These are phyloP conservation scores for Drosophila fulvimacula DNA, from an alignment of 2,888 invertebrate genomes.

Conservation along the genomic window DNA sequence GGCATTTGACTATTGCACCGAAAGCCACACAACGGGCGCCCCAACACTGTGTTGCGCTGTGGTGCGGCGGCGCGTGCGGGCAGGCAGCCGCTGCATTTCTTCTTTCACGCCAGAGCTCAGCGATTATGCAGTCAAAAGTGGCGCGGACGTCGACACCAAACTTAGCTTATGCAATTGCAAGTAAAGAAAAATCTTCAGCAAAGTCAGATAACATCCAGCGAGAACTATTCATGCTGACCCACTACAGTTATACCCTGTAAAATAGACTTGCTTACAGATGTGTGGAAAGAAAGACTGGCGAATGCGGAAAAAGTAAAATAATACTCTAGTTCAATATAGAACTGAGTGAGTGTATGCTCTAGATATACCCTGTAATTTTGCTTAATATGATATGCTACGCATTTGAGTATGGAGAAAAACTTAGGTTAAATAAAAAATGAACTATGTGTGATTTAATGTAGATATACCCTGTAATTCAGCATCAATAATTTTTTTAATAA, in stretches of 20 bases:
- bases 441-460: too few species aligned
- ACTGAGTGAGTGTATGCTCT: too few species aligned
- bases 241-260: neutral
- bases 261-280: too few species aligned
- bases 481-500: too few species aligned
- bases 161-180: constrained; percentile 22
- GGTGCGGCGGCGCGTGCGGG: constrained; percentile 56
- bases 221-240: neutral
- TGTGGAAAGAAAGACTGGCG: neutral
- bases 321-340: too few species aligned
- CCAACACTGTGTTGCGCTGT: too few species aligned
- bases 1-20: constrained; percentile 10
- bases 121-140: constrained; percentile 57
- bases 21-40: constrained; percentile 10
- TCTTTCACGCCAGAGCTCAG: constrained; percentile 26
- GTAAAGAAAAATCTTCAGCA: neutral
- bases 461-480: too few species aligned
- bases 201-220: neutral
- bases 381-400: too few species aligned
- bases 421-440: too few species aligned
- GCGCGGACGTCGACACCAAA: constrained; percentile 52
- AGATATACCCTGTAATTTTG: neutral
- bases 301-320: neutral
- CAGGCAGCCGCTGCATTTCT: constrained; percentile 29
- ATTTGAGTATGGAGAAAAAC: too few species aligned